Conservation (phyloP, 2,113 vertebrate species). For the Chelonoidis abingdonii region DNA sequence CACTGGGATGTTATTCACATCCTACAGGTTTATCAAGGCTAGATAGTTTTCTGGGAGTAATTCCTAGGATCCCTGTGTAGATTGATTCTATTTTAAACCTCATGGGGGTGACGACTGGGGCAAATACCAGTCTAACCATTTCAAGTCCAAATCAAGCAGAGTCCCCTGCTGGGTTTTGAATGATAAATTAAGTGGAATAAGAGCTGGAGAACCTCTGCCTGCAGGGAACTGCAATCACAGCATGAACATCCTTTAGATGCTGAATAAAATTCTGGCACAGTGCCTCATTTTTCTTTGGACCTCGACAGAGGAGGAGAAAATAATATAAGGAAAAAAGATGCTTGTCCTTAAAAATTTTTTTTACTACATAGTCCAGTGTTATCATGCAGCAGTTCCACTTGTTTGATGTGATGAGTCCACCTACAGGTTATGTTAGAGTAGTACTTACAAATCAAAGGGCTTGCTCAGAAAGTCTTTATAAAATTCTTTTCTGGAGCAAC, state of each 20-base stretch:
- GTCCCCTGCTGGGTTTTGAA: slow-evolving; percentile 63
- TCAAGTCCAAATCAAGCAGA: slow-evolving; percentile 66
- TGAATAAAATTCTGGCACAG: slow-evolving; percentile 68
- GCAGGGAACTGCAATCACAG: slow-evolving; percentile 70
- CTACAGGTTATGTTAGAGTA: slow-evolving; percentile 61
- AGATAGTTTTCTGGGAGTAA: slow-evolving; percentile 41
- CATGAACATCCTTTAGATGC: slow-evolving; percentile 74
- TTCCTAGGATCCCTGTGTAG: slow-evolving; percentile 35
- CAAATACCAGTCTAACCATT: slow-evolving; percentile 62
- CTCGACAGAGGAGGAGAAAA: slow-evolving; percentile 60
- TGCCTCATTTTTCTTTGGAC: slow-evolving; percentile 74
- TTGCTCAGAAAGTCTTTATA: background rate
- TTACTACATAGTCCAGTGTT: background rate
- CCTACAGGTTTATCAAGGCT: slow-evolving; percentile 24
- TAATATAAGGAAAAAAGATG: slow-evolving; percentile 23
- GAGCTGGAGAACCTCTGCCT: slow-evolving; percentile 72
- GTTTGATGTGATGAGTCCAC: slow-evolving; percentile 65
- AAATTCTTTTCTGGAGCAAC: background rate
- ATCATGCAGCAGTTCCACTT: background rate
- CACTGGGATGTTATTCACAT: slow-evolving; percentile 64
- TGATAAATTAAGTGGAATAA: slow-evolving; percentile 76
- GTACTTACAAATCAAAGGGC: background rate
- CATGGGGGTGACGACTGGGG: slow-evolving; percentile 53
- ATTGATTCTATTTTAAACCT: slow-evolving; percentile 58
- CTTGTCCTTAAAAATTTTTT: background rate